Conservation (phyloP, 2,888 invertebrate genomes). For the Noctuana brunneofusca region DNA sequence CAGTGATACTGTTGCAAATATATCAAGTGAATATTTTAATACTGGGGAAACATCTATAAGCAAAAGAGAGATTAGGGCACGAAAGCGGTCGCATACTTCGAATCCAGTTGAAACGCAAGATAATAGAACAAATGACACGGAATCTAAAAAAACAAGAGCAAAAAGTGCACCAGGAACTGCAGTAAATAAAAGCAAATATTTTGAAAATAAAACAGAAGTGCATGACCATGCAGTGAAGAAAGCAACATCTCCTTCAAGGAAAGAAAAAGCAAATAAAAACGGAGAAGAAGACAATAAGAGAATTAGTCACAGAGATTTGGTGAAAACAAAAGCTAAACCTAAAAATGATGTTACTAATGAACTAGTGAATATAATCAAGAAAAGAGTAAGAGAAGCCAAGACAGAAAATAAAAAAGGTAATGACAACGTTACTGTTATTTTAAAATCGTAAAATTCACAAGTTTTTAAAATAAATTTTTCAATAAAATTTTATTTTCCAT, state of each 20-base stretch:
- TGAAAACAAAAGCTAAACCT: conserved; percentile 48
- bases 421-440: background rate
- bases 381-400: conserved; percentile 74
- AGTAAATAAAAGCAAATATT: conserved; percentile 66
- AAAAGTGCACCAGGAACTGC: conserved; percentile 59
- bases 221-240: conserved; percentile 37
- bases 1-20: conserved; percentile 46
- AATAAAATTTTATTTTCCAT: background rate
- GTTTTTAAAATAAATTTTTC: background rate
- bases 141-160: conserved; percentile 50
- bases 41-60: conserved; percentile 37
- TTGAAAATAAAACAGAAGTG: conserved; percentile 43
- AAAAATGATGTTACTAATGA: conserved; percentile 75
- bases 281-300: conserved; percentile 57
- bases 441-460: too few species aligned
- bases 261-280: background rate
- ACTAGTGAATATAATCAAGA: conserved; percentile 79
- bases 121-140: conserved; percentile 23
- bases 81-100: conserved; percentile 46
- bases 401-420: conserved; percentile 54
- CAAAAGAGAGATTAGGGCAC: conserved; percentile 34
- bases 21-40: conserved; percentile 63
- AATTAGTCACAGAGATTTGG: conserved; percentile 69
- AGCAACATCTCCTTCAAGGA: background rate
- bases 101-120: conserved; percentile 35